These are phyloP conservation scores for Hylaeus anthracinus DNA, from an alignment of 1,140 invertebrate species.

Conservation along the genomic window DNA sequence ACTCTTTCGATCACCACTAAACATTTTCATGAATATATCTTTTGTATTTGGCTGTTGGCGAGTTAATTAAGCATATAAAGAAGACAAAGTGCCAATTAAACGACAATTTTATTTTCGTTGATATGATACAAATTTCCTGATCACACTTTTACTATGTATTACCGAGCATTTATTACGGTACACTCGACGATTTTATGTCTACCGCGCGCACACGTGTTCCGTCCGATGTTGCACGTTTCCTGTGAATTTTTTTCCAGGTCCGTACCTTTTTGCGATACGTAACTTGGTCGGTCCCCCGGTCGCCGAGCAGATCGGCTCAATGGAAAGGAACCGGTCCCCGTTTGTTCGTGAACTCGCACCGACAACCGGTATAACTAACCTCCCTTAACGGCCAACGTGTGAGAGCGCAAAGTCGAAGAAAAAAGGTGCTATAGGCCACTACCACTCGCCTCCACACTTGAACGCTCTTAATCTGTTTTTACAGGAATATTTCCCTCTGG, in stretches of 20 bases:
- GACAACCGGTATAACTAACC: slow-evolving; percentile 74
- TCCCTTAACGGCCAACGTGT: slow-evolving; percentile 65
- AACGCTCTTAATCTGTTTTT: slow-evolving; percentile 8
- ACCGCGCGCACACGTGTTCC: background rate
- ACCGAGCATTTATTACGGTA: too few species aligned
- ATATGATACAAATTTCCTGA: too few species aligned
- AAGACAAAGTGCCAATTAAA: too few species aligned
- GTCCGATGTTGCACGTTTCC: background rate
- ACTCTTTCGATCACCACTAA: too few species aligned
- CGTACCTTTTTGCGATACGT: slow-evolving; percentile 44
- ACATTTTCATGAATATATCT: too few species aligned
- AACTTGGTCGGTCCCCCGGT: slow-evolving; percentile 44
- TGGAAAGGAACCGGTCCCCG: slow-evolving; percentile 70
- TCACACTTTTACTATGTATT: too few species aligned
- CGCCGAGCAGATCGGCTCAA: slow-evolving; percentile 64
- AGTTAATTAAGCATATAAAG: too few species aligned
- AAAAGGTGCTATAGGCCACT: slow-evolving; percentile 43
- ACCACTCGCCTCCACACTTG: slow-evolving; percentile 28
- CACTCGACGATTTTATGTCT: background rate
- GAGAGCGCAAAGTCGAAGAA: slow-evolving; percentile 58
- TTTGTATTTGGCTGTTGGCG: too few species aligned
- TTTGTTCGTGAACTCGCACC: slow-evolving; percentile 63
- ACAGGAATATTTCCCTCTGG: background rate
- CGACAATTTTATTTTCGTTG: too few species aligned
- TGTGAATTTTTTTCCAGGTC: slow-evolving; percentile 50